Base-by-base conservation (phyloP, 2,888 invertebrate genomes). In the Xestia xanthographa region DNA sequence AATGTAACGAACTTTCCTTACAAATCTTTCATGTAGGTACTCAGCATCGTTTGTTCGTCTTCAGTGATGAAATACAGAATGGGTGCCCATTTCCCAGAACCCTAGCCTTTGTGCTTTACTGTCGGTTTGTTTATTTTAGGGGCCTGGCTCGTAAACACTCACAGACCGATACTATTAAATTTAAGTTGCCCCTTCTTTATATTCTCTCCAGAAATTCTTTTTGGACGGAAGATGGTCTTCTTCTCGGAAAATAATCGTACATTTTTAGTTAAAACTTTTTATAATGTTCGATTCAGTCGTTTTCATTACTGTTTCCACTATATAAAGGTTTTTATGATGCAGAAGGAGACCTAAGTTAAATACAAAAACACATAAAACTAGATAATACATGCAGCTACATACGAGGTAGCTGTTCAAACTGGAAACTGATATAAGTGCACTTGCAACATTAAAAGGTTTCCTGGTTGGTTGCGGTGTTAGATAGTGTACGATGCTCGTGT, bases 111-210 rank as follows among this genome's bases (percentile, higher is more conserved):
- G 93, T 93, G 92, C 92, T 94, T 93, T 93, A 94, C 92, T 92
- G 92, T 91, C 93, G 93, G 95, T 94, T 94, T 95, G 95, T 95
- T 95, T 95, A 95, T 95, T 95, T 94, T 93, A 91, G 92, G 93
- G 92, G 93, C 91, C 91, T 91, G 94, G 89, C 94, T 95, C 95
- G 94, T 95, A 95, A 95, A 95, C 94, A 95, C 93, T 94, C 92
- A 88, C 93, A 92, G 92, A 90, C 93, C 93, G 93, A 95, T 94
- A 93, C 90, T n/a, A 94, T 94, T 94, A 94, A 95, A 94, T 94
- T 95, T 93, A 92, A 94, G 93, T 92, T 92, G 90, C 92, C 90
- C 91, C 91, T 93, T 92, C 92, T 94, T 94, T 94, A 93, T 94
- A 93, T 94, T 94, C 90, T 90, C 90, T 86, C 88, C 84, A 89